Conservation (phyloP, 2,888 invertebrate species). For the Heliconius cydno region DNA sequence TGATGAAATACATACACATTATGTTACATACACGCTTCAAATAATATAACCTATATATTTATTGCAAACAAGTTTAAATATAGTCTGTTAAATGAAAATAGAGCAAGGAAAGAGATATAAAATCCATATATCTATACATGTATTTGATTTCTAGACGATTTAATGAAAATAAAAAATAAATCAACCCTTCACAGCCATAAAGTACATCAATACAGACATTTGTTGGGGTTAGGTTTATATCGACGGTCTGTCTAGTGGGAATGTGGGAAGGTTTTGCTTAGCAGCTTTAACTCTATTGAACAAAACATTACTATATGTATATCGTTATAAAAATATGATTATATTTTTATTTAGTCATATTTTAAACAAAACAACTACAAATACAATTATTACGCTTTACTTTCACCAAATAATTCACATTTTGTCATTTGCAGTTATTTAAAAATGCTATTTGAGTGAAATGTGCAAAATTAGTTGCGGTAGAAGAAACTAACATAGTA, state of each 20-base stretch:
- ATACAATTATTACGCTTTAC: background rate
- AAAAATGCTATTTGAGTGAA: background rate
- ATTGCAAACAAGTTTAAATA: background rate
- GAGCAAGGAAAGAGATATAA: background rate
- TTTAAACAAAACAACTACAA: too few species aligned
- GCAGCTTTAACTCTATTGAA: conserved; percentile 2
- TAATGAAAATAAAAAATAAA: conserved; percentile 20
- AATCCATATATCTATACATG: background rate
- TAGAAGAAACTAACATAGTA: background rate
- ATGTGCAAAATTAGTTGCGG: background rate
- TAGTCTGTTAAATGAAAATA: background rate
- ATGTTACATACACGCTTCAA: background rate
- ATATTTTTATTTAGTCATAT: background rate
- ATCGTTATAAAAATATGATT: background rate
- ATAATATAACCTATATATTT: background rate
- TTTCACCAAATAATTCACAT: background rate
- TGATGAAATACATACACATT: background rate
- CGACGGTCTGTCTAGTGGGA: conserved; percentile 7
- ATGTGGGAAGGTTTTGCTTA: conserved; percentile 9
- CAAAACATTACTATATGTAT: background rate
- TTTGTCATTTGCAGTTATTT: background rate
- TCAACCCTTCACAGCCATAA: conserved; percentile 21
- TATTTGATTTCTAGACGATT: background rate
- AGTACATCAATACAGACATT: conserved; percentile 23
- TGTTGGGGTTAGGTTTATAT: conserved; percentile 23